phyloP scores from a whole-genome alignment of 2,113 vertebrate species.

The Rhynchomys soricoides region DNA sequence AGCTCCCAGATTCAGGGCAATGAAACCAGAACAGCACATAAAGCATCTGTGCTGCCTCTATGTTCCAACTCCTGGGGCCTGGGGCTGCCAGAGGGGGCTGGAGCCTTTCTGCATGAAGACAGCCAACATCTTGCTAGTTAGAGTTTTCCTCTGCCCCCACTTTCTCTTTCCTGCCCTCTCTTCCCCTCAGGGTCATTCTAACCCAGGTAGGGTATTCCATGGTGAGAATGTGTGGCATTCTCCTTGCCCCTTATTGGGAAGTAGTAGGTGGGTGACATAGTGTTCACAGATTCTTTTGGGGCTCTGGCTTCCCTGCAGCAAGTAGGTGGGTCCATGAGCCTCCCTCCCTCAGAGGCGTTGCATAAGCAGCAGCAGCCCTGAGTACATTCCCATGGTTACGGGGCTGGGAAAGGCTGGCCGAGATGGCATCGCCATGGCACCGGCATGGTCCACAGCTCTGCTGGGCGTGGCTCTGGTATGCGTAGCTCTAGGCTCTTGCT shows the following conservation, averaged over 20 bases:
- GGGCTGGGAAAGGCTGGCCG: constrained; percentile 45
- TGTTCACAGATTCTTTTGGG: neutral
- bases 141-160: neutral
- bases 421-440: constrained; percentile 66
- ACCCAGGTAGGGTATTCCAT: neutral
- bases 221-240: neutral
- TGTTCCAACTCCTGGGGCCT: constrained; percentile 8
- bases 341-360: neutral
- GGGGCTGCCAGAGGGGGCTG: neutral
- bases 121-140: neutral
- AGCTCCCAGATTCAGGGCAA: neutral
- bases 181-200: neutral
- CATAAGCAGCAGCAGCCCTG: constrained; percentile 29
- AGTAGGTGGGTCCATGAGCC: neutral
- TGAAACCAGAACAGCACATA: neutral
- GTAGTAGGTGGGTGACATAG: no score
- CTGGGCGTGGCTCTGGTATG: neutral
- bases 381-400: constrained; percentile 70
- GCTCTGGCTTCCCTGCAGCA: neutral
- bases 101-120: neutral
- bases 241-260: neutral
- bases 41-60: neutral
- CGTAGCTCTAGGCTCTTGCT: neutral
- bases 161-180: neutral
- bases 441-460: neutral